A percentile compares a stretch with the other conserved stretches of the same genome.
phyloP scores from a whole-genome alignment of 1,140 invertebrate genomes.

The Drosophila cardini region DNA sequence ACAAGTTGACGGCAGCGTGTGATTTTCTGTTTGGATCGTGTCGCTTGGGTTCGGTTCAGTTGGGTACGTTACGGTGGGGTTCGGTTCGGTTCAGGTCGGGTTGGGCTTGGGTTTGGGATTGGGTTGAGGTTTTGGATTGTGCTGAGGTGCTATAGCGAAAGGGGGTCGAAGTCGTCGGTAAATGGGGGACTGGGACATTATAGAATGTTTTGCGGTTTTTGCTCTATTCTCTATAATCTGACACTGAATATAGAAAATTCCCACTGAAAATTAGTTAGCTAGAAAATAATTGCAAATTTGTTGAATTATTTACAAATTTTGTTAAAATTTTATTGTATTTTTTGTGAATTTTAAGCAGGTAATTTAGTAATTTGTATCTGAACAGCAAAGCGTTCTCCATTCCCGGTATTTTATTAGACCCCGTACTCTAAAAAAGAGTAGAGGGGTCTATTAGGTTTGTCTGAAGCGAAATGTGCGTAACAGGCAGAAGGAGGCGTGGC shows the following conservation, averaged over 20 bases:
- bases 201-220: conserved; percentile 22
- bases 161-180: not conserved
- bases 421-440: no score
- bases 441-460: no score
- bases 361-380: no score
- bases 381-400: no score
- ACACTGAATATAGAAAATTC: conserved; percentile 16
- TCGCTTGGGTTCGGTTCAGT: conserved; percentile 10
- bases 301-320: not conserved
- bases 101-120: not conserved
- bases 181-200: conserved; percentile 24
- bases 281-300: not conserved
- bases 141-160: not conserved
- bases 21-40: conserved; percentile 61
- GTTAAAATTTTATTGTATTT: not conserved
- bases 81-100: conserved; percentile 13
- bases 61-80: not conserved
- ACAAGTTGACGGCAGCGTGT: conserved; percentile 79
- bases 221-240: conserved; percentile 16
- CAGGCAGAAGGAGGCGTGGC: no score
- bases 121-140: conserved; percentile 1
- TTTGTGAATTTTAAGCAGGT: no score
- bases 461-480: no score
- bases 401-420: no score
- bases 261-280: not conserved